Conservation (phyloP, 2,113 vertebrate species). For the Lynx canadensis region DNA sequence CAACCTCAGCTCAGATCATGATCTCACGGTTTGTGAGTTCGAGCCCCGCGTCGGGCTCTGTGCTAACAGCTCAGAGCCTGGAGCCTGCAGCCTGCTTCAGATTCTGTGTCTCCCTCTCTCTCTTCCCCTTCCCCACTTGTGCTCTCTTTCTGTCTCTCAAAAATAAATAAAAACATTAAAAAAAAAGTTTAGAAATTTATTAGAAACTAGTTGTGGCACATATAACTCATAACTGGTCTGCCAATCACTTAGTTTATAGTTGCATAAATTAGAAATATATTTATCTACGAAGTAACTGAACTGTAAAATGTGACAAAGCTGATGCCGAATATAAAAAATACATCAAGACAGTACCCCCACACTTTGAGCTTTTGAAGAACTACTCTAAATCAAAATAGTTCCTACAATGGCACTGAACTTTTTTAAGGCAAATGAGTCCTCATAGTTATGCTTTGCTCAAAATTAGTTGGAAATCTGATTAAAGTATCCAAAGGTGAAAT, state of each 20-base stretch:
- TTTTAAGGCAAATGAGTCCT: not conserved
- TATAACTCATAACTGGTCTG: not conserved
- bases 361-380: not conserved
- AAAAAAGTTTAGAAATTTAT: not conserved
- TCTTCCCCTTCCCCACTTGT: too few species aligned
- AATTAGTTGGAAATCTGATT: constrained; percentile 25
- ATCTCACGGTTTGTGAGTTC: too few species aligned
- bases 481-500: not conserved
- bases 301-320: constrained; percentile 2
- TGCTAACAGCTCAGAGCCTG: too few species aligned
- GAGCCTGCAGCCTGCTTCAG: too few species aligned
- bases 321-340: not conserved
- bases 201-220: not conserved
- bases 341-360: not conserved
- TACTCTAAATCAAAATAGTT: not conserved
- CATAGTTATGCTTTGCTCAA: not conserved
- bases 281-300: not conserved
- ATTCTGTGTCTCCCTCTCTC: too few species aligned
- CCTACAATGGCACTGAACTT: not conserved
- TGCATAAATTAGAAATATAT: constrained; percentile 18
- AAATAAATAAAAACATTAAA: not conserved
- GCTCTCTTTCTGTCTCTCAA: too few species aligned
- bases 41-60: too few species aligned
- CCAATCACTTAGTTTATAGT: not conserved
- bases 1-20: too few species aligned